Base-by-base conservation (phyloP, 2,797 vertebrate genomes). In the Austrolebias charrua region DNA sequence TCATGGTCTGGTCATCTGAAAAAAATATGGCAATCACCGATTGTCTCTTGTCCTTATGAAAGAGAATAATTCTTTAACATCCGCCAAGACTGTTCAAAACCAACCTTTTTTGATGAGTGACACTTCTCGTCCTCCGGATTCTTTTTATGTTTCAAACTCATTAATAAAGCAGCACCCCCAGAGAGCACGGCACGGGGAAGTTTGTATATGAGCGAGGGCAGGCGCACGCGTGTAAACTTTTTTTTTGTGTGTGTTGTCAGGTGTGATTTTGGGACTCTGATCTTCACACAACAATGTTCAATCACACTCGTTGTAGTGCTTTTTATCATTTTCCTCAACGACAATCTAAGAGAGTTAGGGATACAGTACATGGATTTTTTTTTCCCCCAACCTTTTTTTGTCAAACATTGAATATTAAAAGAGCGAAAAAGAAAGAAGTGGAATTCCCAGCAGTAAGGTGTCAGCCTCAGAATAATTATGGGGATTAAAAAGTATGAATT, bases 71-170 rank as follows among this genome's bases (percentile, higher is more conserved):
- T 95, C 94, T 94, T 95, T 93, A 95, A 95, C 94, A 95, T 94
- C 92, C 94, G 90, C 94, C 94, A 94, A 94, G 95, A 94, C 91
- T 92, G 93, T 96, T 97, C 94, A 96, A 95, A 97, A 96, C 86
- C 91, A 76, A 89, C 91, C 93, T 95, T 95, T 94, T 95, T 94
- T 94, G 94, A 95, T 95, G 95, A 96, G 94, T 98, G 95, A 97
- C 96, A 97, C 93, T 94, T 94, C 90, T 94, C 91, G 94, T 96
- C 94, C 93, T 94, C 93, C 82, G 88, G 93, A 94, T 94, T 93
- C 94, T 94, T 97, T 99, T 98, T 94, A 98, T 97, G 94, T 98
- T 94, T 95, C 94, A 88, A 93, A 94, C 94, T 98, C 96, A 98
- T 99, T 98, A 98, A 98, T 98, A 96, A 97, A 94, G 94, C 92